Base-by-base conservation (phyloP, 2,888 invertebrate species). In the Megaustenia siamemsis region DNA sequence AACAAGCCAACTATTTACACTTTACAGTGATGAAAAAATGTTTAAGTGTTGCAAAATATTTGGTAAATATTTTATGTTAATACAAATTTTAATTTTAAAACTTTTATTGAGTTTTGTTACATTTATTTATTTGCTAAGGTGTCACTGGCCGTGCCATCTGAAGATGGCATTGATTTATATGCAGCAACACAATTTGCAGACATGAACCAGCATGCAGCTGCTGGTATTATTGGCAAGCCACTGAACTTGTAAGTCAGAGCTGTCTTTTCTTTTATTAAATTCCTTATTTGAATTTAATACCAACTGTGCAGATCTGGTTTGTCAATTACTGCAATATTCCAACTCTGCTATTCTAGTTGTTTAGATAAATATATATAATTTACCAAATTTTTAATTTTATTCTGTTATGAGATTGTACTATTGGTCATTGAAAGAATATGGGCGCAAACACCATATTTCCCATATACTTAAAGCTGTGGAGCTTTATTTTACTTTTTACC, bases 161-260 rank as follows among this genome's bases (percentile, higher is more conserved):
- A 97, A 92, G 96, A 96, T 88, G 86, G 86, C 1, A 93, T 96
- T 86, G 96, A 96, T 86, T 95, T 97, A 18, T 88, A 88, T 79
- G 69, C 88, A 35, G 77, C 90, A 60, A 88, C 89, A 3, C 91
- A 91, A 84, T 88, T 86, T 81, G n/a, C 85, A 21, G 89, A 89
- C 77, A 63, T 78, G 38, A 85, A 86, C 15, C 90, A 90, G 75
- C 83, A 77, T 32, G 87, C 82, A 10, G 87, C 90, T 28, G 88
- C 91, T 28, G 75, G 76, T n/a, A 84, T 89, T 24, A 87, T 91
- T 35, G 89, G 86, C 73, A 87, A 89, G 38, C 84, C 88, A 6
- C 86, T 83, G 45, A 90, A 87, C 21, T 85, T 83, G 68, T 84
- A 68, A 60, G 60, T 81, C 12, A 35, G 5, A n/a, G 32, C 18